A percentile compares a stretch with the other conserved stretches of the same genome.
phyloP scores from a whole-genome alignment of 1,140 invertebrate genomes.

The Cataglyphis hispanica region DNA sequence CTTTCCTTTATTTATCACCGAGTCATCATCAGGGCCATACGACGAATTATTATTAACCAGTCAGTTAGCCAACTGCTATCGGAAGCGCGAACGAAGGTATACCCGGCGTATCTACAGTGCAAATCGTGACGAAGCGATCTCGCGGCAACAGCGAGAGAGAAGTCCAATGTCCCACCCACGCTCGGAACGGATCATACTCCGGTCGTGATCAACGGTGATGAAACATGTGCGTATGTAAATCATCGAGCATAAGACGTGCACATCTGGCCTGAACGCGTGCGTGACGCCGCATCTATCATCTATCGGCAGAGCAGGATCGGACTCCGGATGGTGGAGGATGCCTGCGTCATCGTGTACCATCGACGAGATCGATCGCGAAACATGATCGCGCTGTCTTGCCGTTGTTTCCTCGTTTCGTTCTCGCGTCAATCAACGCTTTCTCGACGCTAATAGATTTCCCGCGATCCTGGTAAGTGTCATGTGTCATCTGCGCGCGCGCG shows the following conservation, averaged over 20 bases:
- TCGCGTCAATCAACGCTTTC: conserved; percentile 12
- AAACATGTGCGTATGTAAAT: conserved; percentile 73
- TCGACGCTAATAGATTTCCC: conserved; percentile 20
- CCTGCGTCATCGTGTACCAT: conserved; percentile 58
- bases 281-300: conserved; percentile 51
- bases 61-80: conserved; percentile 22
- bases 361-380: conserved; percentile 63
- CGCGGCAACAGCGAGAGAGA: not conserved
- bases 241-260: conserved; percentile 7
- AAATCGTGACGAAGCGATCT: conserved; percentile 65
- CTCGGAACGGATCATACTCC: not conserved
- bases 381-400: conserved; percentile 49
- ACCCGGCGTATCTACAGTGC: conserved; percentile 43
- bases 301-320: not conserved
- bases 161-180: not conserved
- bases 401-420: conserved; percentile 1
- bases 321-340: conserved; percentile 29
- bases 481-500: not conserved
- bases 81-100: conserved; percentile 19
- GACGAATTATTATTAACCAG: conserved; percentile 12
- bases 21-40: conserved; percentile 39
- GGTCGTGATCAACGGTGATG: not conserved
- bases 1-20: conserved; percentile 17
- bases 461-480: conserved; percentile 45
- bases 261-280: not conserved